These are phyloP conservation scores for Coelopa pilipes DNA, from an alignment of 2,888 invertebrate genomes.

Conservation along the genomic window DNA sequence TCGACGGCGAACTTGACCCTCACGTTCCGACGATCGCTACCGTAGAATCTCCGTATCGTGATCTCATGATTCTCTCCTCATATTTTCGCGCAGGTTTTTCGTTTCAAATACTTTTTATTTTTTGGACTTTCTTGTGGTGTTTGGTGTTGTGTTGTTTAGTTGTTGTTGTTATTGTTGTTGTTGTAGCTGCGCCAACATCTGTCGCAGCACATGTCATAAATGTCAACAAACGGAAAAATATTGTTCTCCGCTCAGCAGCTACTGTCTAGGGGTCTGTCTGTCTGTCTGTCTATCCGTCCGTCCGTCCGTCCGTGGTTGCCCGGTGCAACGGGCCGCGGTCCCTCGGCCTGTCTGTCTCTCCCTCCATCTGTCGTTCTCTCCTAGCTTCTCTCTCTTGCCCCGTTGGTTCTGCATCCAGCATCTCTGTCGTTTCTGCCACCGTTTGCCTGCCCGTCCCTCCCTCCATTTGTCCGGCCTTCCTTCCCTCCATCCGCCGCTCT, in stretches of 20 bases:
- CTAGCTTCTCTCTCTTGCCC: no score
- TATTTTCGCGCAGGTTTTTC: neutral
- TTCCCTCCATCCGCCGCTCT: neutral
- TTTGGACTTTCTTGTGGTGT: neutral
- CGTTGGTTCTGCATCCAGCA: no score
- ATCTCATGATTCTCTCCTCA: neutral
- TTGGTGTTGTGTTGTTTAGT: no score
- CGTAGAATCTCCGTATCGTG: neutral
- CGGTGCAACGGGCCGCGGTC: neutral
- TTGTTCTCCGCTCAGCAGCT: conserved; percentile 37
- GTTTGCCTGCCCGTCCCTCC: conserved; percentile 14
- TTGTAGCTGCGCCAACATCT: neutral
- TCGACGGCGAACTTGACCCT: neutral
- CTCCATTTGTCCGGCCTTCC: conserved; percentile 5
- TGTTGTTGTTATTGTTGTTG: no score
- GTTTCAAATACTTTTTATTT: neutral
- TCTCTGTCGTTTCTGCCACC: neutral
- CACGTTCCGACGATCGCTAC: neutral
- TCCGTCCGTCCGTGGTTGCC: neutral
- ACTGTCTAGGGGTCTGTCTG: neutral
- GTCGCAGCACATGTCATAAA: conserved; percentile 57
- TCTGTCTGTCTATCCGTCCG: neutral
- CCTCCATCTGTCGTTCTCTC: no score
- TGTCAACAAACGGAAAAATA: conserved; percentile 59
- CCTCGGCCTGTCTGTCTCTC: no score